Base-by-base conservation (phyloP, 2,888 invertebrate species). In the Nomada fabriciana region DNA sequence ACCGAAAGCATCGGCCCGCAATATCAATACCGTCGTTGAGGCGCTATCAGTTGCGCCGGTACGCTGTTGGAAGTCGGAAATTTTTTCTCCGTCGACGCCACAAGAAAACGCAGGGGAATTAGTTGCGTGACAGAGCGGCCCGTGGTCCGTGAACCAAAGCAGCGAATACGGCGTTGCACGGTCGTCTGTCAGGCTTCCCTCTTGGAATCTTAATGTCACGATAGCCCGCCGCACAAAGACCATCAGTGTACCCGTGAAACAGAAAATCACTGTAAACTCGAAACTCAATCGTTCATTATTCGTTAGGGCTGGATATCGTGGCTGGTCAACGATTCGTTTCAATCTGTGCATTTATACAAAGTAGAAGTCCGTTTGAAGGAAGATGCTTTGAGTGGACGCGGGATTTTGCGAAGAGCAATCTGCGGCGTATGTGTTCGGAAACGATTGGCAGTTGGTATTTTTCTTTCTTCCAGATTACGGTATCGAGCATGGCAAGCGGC, bases 261-360 rank as follows among this genome's bases (percentile, higher is more conserved):
- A 93, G 92, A 90, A 92, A 91, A 91, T 92, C 91, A 90, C 91
- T 92, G 91, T 93, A 88, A 76, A 87, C 80, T 83, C 80, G 89
- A 90, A 90, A n/a, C 82, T 92, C 89, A 90, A 85, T 88, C 90
- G 83, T 89, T 88, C 89, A 76, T 91, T 89, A 88, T 88, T 82
- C 84, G 53, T 25, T 23, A 29, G 57, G 52, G 43, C 71, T 70
- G 76, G 69, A 74, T 71, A 76, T 65, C 29, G 57, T 29, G 42
- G 52, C 36, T 63, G 70, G 53, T 55, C 13, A 5, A 7, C 55
- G 71, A 81, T 85, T 60, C 80, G 81, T 57, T 77, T 88, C 82
- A 88, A 89, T 89, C 87, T 87, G 76, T 68, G 75, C 85, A 80
- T 89, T 90, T 89, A 85, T 90, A 92, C 91, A 91, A 91, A 91